Base-by-base conservation (phyloP, 2,113 vertebrate species). In the Melanocharis versteri region DNA sequence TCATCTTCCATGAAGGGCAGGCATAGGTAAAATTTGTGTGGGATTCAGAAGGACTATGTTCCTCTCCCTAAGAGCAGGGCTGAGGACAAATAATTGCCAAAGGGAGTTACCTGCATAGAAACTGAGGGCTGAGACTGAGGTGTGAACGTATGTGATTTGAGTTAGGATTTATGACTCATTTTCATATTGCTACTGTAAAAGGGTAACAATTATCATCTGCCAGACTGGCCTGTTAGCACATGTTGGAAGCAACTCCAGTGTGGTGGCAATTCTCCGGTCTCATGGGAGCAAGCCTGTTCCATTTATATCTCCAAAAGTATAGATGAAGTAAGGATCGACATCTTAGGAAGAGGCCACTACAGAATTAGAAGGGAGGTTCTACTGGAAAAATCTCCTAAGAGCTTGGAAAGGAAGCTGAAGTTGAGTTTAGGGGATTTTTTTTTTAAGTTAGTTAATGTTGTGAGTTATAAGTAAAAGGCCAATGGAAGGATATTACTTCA, bases 101-200 rank as follows among this genome's bases (percentile, higher is more conserved):
- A 69, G 42, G 83, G 87, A 91, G 48, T 90, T 83, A 78, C 61
- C 87, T 79, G 35, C 21, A 37, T 44, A 18, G 72, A 93, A 92
- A 66, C 42, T 48, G 66, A 93, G 40, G 64, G 26, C 35, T 88
- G 56, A 68, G 37, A 66, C 22, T 88, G n/a, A 70, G 37, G 35
- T 71, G 62, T 73, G 76, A 57, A 75, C 11, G 30, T 77, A 23
- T 0, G 1, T 79, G 68, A 72, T 75, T 90, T 50, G 19, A 44
- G 51, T 75, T 54, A 57, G 35, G 40, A 68, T 89, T 92, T 76
- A 81, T 87, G 62, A 83, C 27, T 84, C 44, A 75, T 80, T 92
- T 93, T 92, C 44, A 50, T 92, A 75, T 69, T 79, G 71, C 79
- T 79, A 62, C 76, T 83, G 39, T 83, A 91, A 89, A 56, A 93